Evolutionary conservation across 2,797 vertebrate species (phyloP).

Genomic region (Leptoclinus maculatus): DNA sequence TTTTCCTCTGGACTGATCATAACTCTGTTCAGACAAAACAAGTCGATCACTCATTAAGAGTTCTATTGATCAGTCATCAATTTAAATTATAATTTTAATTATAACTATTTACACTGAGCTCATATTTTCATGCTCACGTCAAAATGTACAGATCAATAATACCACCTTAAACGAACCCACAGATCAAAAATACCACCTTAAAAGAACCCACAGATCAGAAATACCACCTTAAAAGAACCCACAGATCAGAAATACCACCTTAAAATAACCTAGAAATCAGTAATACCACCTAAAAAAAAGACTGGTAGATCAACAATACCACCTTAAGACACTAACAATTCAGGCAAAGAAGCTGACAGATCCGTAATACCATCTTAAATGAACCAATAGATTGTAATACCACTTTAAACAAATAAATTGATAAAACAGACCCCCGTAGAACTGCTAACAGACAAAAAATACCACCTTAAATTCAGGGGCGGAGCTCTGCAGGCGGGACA

Average conservation of each 20-base stretch:
- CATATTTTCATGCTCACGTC: too few species aligned
- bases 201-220: neutral
- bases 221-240: constrained; percentile 34
- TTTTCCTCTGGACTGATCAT: constrained; percentile 26
- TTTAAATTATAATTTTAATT: too few species aligned
- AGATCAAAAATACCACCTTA: constrained; percentile 39
- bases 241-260: constrained; percentile 35
- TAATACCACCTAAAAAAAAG: constrained; percentile 26
- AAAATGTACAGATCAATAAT: too few species aligned
- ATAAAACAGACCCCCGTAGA: neutral
- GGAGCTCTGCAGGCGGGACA: constrained; percentile 70
- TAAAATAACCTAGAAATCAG: neutral
- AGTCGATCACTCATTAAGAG: neutral
- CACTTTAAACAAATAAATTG: too few species aligned
- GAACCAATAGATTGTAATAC: too few species aligned
- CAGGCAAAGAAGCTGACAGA: neutral
- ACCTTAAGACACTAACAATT: neutral
- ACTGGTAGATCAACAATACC: too few species aligned
- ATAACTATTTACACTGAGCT: too few species aligned
- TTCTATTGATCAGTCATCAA: too few species aligned
- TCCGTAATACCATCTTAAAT: neutral
- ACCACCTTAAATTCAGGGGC: constrained; percentile 39
- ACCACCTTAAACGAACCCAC: neutral
- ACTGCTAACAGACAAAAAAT: too few species aligned
- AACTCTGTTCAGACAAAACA: constrained; percentile 26